Conservation (phyloP, 2,888 invertebrate genomes). For the Mesoligia furuncula region DNA sequence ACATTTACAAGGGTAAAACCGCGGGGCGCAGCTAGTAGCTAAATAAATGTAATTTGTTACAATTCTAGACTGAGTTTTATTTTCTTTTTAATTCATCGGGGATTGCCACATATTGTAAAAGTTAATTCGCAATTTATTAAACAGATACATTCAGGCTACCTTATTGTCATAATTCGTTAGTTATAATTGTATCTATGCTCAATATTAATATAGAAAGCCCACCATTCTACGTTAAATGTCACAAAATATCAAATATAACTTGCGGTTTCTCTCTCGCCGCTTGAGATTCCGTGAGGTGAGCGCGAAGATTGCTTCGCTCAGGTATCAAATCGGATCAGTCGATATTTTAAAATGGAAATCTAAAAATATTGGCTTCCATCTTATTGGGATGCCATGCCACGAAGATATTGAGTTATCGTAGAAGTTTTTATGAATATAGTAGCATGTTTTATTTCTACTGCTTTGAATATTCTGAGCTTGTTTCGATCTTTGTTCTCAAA, state of each 20-base stretch:
- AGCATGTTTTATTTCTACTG: neutral
- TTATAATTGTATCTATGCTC: too few relatives aligned
- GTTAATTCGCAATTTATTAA: neutral
- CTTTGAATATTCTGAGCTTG: neutral
- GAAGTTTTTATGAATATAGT: slow-evolving; percentile 10
- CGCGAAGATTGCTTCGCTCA: slow-evolving; percentile 38
- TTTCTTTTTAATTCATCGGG: neutral
- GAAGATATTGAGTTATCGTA: slow-evolving; percentile 10
- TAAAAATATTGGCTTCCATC: slow-evolving; percentile 38
- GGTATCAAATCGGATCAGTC: slow-evolving; percentile 13
- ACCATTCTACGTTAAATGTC: neutral
- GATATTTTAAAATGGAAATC: slow-evolving; percentile 54
- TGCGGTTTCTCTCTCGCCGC: neutral
- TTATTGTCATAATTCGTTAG: neutral
- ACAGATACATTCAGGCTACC: neutral
- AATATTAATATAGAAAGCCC: too few relatives aligned
- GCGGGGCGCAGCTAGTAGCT: too few relatives aligned
- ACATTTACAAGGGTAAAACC: too few relatives aligned
- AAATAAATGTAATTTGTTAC: neutral
- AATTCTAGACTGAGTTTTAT: neutral
- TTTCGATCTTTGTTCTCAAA: neutral
- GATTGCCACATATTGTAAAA: neutral
- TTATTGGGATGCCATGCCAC: neutral
- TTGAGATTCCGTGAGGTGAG: slow-evolving; percentile 25
- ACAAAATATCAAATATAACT: slow-evolving; percentile 6